These are phyloP conservation scores for Sciurus carolinensis DNA, from an alignment of 2,797 vertebrate species.

Conservation along the genomic window DNA sequence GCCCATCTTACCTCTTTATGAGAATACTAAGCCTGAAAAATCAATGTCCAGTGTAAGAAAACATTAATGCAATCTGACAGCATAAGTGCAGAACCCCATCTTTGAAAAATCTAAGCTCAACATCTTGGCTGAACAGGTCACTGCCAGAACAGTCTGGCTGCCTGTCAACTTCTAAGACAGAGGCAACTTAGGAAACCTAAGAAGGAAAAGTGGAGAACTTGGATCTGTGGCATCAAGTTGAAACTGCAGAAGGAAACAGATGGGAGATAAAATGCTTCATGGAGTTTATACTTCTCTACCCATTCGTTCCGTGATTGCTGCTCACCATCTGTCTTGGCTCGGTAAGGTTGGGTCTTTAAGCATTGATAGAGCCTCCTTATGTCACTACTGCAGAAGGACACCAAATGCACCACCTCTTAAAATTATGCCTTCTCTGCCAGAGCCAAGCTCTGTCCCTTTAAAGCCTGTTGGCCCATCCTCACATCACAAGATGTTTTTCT, in stretches of 20 bases:
- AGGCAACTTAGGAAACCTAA: background rate
- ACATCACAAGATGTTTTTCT: background rate
- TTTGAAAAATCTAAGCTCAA: background rate
- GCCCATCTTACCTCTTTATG: background rate
- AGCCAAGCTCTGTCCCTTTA: background rate
- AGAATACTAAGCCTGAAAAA: background rate
- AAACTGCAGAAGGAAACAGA: conserved; percentile 40
- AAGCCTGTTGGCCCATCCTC: background rate
- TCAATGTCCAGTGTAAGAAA: conserved; percentile 23
- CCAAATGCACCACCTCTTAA: background rate
- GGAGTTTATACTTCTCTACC: background rate
- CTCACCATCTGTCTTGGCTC: conserved; percentile 57
- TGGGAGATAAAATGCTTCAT: background rate
- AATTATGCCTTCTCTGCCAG: background rate
- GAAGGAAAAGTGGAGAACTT: background rate
- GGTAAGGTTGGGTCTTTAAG: conserved; percentile 17
- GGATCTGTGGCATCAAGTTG: background rate
- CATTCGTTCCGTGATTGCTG: background rate
- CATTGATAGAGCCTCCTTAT: background rate
- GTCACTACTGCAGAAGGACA: background rate
- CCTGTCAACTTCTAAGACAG: background rate
- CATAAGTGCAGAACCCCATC: background rate
- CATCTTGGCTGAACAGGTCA: background rate
- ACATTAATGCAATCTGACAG: background rate
- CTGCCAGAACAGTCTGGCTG: conserved; percentile 9